Evolutionary conservation across 35 echinoderm and acorn worm genomes (phyloP).

Genomic region (Ophiothrix spiculata): DNA sequence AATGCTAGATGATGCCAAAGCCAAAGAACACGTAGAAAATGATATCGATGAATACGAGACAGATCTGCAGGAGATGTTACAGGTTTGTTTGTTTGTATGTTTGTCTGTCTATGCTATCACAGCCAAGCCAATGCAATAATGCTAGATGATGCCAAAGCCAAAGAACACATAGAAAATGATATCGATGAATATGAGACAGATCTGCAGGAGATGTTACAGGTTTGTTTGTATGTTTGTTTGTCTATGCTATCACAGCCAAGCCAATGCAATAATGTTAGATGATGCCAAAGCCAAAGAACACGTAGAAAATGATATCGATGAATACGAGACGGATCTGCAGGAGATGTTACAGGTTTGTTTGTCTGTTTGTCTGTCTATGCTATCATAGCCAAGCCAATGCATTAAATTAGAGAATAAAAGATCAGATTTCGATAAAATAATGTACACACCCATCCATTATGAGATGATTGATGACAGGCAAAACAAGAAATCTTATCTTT

Average conservation of each 20-base stretch:
- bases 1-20: slow-evolving; percentile 42
- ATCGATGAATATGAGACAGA: slow-evolving; percentile 95
- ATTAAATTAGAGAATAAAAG: no score
- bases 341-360: slow-evolving; percentile 96
- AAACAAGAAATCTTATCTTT: no score
- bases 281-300: slow-evolving; percentile 56
- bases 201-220: slow-evolving; percentile 88
- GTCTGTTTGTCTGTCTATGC: no score
- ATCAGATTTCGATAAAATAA: no score
- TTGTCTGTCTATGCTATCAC: not conserved
- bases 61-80: slow-evolving; percentile 15
- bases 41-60: slow-evolving; percentile 88
- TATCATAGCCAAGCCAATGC: no score
- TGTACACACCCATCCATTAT: no score
- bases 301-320: slow-evolving; percentile 94
- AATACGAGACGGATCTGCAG: slow-evolving; percentile 87
- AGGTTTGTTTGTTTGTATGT: slow-evolving; percentile 29
- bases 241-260: slow-evolving; percentile 9
- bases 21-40: slow-evolving; percentile 71
- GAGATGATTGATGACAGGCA: no score
- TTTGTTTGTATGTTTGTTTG: no score
- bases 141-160: slow-evolving; percentile 25
- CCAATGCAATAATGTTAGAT: slow-evolving; percentile 45
- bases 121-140: slow-evolving; percentile 27
- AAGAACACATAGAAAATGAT: slow-evolving; percentile 89